Conservation (phyloP, 2,888 invertebrate species). For the Andrena minutula region DNA sequence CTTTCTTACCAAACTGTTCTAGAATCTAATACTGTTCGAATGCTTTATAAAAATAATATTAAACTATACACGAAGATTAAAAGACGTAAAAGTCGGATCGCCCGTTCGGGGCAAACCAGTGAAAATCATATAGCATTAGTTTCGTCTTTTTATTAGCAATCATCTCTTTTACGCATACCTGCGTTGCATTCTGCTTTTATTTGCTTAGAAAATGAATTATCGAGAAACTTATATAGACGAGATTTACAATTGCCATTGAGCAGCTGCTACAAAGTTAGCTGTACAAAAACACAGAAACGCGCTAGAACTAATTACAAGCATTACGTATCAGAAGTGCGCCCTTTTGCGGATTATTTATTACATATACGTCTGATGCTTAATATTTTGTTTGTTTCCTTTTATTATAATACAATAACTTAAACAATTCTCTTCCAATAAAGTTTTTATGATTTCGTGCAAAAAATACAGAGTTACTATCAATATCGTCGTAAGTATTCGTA, state of each 20-base stretch:
- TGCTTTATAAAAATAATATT: slow-evolving; percentile 23
- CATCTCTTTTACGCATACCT: slow-evolving; percentile 47
- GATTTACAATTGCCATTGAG: slow-evolving; percentile 67
- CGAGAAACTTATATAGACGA: slow-evolving; percentile 48
- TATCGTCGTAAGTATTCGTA: slow-evolving; percentile 43
- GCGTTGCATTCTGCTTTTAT: slow-evolving; percentile 45
- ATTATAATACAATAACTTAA: slow-evolving; percentile 79
- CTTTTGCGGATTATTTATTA: slow-evolving; percentile 44
- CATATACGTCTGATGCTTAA: slow-evolving; percentile 52
- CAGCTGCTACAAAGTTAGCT: slow-evolving; percentile 64
- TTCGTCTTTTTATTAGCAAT: slow-evolving; percentile 60
- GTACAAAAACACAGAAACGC: slow-evolving; percentile 63
- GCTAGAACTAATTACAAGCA: slow-evolving; percentile 60
- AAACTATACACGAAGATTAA: slow-evolving; percentile 19
- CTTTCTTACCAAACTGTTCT: not conserved
- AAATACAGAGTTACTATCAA: slow-evolving; percentile 47
- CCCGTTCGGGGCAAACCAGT: slow-evolving; percentile 12
- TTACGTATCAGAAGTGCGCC: slow-evolving; percentile 46
- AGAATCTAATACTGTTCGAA: slow-evolving; percentile 19
- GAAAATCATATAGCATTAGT: slow-evolving; percentile 37
- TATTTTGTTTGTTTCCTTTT: slow-evolving; percentile 73
- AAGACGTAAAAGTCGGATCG: slow-evolving; percentile 17
- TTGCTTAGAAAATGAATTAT: slow-evolving; percentile 60
- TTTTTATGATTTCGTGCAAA: slow-evolving; percentile 49
- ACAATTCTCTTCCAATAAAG: slow-evolving; percentile 65